These are phyloP conservation scores for Capreolus pygargus DNA, from an alignment of 2,113 vertebrate species.

Conservation along the genomic window DNA sequence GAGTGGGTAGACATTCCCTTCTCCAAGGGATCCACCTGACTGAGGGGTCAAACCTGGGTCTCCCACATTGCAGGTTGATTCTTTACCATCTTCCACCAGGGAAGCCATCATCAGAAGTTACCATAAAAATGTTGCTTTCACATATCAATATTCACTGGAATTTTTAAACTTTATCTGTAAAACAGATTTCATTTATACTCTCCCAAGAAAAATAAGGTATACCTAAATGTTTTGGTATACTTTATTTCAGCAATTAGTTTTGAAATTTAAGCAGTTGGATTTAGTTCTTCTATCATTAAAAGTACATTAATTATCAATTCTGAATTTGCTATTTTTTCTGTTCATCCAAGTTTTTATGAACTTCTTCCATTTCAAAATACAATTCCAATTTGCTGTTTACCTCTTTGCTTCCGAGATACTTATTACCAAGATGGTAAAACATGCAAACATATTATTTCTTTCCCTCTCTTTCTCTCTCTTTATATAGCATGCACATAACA, in stretches of 20 bases:
- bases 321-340: neutral
- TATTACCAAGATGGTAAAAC: neutral
- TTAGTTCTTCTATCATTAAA: neutral
- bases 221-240: neutral
- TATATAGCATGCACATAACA: neutral
- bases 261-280: neutral
- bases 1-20: neutral
- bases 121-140: neutral
- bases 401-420: neutral
- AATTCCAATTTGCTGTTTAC: neutral
- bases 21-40: neutral
- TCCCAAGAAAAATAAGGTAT: neutral
- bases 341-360: neutral
- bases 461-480: neutral
- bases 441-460: neutral
- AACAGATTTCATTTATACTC: neutral
- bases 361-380: neutral
- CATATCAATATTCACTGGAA: neutral
- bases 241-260: constrained; percentile 4
- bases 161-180: neutral
- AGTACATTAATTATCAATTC: neutral
- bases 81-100: neutral
- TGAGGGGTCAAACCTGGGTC: neutral
- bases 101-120: neutral
- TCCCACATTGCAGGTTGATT: neutral